Evolutionary conservation across 2,797 vertebrate species (phyloP).

Genomic region (Hydrolagus colliei): DNA sequence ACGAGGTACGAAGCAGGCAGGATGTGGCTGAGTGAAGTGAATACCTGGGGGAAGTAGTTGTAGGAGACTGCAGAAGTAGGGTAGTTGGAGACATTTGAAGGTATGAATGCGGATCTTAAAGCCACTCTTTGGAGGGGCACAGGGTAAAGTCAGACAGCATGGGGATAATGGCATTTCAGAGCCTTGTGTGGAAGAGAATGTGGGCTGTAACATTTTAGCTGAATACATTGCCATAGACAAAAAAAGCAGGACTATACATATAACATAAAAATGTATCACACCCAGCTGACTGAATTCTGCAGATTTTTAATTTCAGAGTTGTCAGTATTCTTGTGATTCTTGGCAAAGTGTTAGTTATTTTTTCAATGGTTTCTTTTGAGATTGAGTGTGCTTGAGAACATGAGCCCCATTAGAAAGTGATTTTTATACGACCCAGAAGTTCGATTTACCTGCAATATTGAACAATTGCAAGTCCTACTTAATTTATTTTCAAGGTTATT

Average conservation of each 20-base stretch:
- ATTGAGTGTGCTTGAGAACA: neutral
- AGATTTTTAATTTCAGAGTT: neutral
- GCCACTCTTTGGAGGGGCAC: no score
- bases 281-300: neutral
- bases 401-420: neutral
- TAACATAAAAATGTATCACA: neutral
- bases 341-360: neutral
- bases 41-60: no score
- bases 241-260: neutral
- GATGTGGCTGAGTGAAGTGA: no score
- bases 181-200: no score
- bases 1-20: no score
- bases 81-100: no score
- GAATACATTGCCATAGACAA: neutral
- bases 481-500: neutral
- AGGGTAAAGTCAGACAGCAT: no score
- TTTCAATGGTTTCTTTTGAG: neutral
- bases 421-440: neutral
- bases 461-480: neutral
- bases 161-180: no score
- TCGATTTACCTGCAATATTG: no score
- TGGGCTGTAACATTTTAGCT: no score
- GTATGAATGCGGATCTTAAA: no score
- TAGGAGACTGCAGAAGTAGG: no score
- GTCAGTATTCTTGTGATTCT: neutral